Conservation (phyloP, 1,140 invertebrate genomes). For the Trichogramma pretiosum region DNA sequence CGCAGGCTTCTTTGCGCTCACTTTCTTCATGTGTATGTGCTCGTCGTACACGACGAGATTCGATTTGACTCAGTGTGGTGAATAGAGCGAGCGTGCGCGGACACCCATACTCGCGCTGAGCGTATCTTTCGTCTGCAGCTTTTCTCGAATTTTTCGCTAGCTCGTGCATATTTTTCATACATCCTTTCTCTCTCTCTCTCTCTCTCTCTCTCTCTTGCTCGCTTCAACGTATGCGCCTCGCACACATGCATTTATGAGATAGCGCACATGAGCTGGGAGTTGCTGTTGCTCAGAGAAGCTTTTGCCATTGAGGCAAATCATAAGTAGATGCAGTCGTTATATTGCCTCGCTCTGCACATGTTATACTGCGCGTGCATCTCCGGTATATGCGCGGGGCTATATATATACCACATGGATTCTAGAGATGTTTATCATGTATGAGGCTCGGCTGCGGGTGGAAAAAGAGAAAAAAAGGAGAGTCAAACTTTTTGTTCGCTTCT, state of each 20-base stretch:
- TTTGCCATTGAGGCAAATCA: constrained; percentile 3
- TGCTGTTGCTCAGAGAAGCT: background rate
- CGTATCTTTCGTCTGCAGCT: no score
- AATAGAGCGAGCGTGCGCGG: no score
- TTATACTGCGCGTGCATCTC: background rate
- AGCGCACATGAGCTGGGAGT: background rate
- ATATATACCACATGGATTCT: background rate
- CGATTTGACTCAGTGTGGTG: no score
- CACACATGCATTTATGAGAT: background rate
- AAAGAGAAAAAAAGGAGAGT: no score
- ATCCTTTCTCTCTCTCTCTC: no score
- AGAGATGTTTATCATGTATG: background rate
- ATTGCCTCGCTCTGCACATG: background rate
- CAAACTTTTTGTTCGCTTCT: background rate
- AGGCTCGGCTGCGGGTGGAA: no score
- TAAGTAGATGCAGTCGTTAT: background rate
- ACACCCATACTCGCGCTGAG: no score
- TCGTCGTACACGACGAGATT: no score
- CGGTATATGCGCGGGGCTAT: background rate
- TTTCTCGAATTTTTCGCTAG: no score
- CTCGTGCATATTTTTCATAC: no score
- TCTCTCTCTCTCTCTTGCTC: background rate
- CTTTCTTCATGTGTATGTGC: constrained; percentile 13
- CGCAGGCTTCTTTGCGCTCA: constrained; percentile 8
- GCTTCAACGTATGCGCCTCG: background rate